Evolutionary conservation across 2,113 vertebrate species (phyloP).

Genomic region (Jaculus jaculus): DNA sequence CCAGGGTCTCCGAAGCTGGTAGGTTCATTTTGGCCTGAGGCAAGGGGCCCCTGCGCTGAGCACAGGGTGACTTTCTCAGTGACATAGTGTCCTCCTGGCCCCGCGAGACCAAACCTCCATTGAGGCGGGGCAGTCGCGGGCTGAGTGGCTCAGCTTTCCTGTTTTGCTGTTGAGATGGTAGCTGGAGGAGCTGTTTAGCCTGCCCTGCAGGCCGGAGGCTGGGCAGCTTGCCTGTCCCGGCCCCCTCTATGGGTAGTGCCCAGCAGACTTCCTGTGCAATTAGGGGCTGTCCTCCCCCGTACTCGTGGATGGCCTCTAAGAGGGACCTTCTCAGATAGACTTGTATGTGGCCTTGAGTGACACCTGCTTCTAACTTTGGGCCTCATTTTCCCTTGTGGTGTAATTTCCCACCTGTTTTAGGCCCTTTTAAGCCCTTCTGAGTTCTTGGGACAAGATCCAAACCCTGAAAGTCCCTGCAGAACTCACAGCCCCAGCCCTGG

Average conservation of each 20-base stretch:
- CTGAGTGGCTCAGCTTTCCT: neutral
- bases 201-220: neutral
- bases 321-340: neutral
- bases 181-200: neutral
- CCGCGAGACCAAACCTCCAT: neutral
- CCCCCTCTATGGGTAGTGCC: neutral
- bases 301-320: neutral
- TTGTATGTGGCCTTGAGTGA: neutral
- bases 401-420: neutral
- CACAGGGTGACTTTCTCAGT: neutral
- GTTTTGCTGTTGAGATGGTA: neutral
- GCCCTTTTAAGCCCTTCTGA: neutral
- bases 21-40: neutral
- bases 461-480: too few species aligned
- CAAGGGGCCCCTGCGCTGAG: neutral
- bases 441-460: neutral
- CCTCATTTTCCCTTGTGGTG: neutral
- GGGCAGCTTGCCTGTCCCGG: neutral
- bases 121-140: accelerated
- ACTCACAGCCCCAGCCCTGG: neutral
- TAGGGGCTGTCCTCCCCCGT: neutral
- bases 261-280: slow-evolving; percentile 36
- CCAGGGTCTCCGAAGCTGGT: neutral
- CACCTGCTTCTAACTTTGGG: neutral
- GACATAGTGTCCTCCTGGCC: neutral